Conservation (phyloP, 2,797 vertebrate genomes). For the Phaenicophaeus curvirostris region DNA sequence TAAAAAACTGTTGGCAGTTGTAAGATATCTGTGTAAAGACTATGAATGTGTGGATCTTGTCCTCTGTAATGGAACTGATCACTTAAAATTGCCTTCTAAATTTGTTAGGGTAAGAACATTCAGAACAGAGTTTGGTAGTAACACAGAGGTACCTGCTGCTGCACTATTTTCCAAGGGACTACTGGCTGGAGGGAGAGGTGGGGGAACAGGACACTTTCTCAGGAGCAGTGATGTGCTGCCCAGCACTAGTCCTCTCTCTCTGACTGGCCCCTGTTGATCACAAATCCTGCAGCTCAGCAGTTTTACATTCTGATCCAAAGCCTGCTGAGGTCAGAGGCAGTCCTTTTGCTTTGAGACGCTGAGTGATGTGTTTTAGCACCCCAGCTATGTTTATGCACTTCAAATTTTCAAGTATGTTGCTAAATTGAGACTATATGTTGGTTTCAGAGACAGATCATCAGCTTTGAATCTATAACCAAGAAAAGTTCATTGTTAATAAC, state of each 20-base stretch:
- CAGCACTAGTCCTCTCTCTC: neutral
- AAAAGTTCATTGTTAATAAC: neutral
- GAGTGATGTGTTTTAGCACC: neutral
- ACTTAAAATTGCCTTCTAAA: neutral
- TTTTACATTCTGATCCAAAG: neutral
- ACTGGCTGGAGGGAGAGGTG: neutral
- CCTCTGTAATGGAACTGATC: neutral
- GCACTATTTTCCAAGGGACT: neutral
- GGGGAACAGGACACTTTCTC: neutral
- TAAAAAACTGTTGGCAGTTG: rapidly evolving
- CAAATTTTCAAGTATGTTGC: neutral
- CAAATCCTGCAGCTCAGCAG: neutral
- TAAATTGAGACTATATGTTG: neutral
- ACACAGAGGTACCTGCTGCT: neutral
- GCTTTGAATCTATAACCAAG: neutral
- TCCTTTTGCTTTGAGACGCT: neutral
- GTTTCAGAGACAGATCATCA: neutral
- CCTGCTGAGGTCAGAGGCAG: neutral
- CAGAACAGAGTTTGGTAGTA: neutral
- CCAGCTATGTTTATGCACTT: neutral
- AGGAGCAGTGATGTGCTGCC: rapidly evolving
- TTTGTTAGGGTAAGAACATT: neutral
- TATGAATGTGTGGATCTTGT: neutral
- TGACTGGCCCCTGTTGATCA: neutral
- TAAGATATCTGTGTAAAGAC: neutral